Percentiles rank a stretch among this genome's conserved stretches.
Evolutionary conservation across 2,888 invertebrate genomes (phyloP).

Genomic region (Argyra leucocephala): DNA sequence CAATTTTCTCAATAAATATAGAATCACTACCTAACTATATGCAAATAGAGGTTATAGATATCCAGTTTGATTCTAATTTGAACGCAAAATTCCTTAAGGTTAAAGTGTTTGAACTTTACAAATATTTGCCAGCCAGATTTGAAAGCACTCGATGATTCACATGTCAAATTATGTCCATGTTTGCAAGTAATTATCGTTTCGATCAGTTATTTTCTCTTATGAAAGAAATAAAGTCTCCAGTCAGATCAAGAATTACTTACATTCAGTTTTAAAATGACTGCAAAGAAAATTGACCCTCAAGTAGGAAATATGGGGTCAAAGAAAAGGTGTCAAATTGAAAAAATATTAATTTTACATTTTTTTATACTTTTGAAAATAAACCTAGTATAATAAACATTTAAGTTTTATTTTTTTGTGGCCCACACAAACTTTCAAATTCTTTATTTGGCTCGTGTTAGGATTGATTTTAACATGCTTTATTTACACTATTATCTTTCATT

Average conservation of each 20-base stretch:
- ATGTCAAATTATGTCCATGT: constrained; percentile 20
- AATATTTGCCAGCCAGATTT: too few species aligned
- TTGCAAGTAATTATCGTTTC: constrained; percentile 21
- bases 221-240: constrained; percentile 11
- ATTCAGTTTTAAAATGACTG: neutral
- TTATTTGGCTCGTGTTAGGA: neutral
- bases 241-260: constrained; percentile 13
- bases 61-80: too few species aligned
- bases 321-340: constrained; percentile 7
- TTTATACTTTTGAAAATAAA: neutral
- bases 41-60: too few species aligned
- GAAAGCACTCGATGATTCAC: too few species aligned
- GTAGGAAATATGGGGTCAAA: constrained; percentile 6
- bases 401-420: neutral
- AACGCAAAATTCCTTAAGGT: too few species aligned
- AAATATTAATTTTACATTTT: neutral
- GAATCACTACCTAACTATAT: too few species aligned
- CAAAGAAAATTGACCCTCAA: constrained; percentile 8
- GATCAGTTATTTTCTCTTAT: constrained; percentile 19
- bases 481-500: too few species aligned
- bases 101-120: too few species aligned
- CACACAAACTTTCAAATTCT: neutral
- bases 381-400: neutral
- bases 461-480: constrained; percentile 7
- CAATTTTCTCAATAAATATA: too few species aligned